These are phyloP conservation scores for Neotoxoptera formosana DNA, from an alignment of 1,140 invertebrate genomes.

Conservation along the genomic window DNA sequence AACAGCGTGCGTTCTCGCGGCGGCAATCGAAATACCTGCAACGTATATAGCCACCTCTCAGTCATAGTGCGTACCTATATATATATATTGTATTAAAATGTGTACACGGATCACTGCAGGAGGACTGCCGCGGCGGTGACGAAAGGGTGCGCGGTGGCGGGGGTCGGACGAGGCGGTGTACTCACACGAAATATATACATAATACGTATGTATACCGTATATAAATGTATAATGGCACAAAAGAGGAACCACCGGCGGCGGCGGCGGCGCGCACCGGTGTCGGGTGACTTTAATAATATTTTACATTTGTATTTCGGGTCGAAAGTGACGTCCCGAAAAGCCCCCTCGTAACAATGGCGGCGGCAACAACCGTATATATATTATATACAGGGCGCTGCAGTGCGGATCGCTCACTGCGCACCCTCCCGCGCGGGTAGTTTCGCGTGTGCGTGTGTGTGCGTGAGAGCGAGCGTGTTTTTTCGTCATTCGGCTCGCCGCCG, in stretches of 20 bases:
- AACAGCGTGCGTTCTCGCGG: background rate
- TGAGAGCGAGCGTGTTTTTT: background rate
- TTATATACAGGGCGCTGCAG: background rate
- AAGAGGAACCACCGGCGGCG: constrained; percentile 1
- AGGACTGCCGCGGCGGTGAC: background rate
- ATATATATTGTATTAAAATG: background rate
- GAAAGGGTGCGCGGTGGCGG: background rate
- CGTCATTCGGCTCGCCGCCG: background rate
- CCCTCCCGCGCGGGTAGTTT: background rate
- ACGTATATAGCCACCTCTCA: background rate
- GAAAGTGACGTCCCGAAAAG: constrained; percentile 23
- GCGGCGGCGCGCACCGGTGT: constrained; percentile 1
- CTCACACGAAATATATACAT: background rate
- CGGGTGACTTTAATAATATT: constrained; percentile 33
- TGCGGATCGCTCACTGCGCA: background rate
- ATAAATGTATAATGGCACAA: background rate
- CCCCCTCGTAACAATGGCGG: constrained; percentile 23
- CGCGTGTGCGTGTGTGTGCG: no score
- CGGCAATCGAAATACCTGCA: background rate
- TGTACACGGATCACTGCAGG: background rate
- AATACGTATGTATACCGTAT: background rate
- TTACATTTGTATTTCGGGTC: constrained; percentile 32
- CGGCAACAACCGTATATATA: background rate
- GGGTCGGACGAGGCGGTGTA: background rate
- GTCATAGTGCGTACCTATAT: no score